phyloP scores from a whole-genome alignment of 2,888 invertebrate species.

The Parnassius glacialis region DNA sequence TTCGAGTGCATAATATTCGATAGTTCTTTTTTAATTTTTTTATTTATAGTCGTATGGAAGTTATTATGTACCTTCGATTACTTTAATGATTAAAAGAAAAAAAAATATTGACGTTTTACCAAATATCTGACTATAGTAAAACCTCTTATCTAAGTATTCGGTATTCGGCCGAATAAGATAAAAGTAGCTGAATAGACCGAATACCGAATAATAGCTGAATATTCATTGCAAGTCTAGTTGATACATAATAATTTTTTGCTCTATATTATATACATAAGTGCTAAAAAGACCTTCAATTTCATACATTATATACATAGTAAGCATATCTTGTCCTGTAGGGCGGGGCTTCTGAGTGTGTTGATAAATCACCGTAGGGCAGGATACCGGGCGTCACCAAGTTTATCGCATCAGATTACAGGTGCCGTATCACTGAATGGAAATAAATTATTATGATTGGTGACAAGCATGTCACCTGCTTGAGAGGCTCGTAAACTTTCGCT shows the following conservation, averaged over 20 bases:
- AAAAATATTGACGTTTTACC: no score
- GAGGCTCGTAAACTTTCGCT: slow-evolving; percentile 36
- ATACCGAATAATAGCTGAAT: no score
- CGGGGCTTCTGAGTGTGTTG: slow-evolving; percentile 38
- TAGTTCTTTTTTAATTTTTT: no score
- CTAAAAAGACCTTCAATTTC: slow-evolving; percentile 25
- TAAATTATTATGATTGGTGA: slow-evolving; percentile 59
- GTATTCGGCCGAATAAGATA: no score
- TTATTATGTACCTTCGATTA: no score
- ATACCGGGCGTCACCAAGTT: slow-evolving; percentile 35
- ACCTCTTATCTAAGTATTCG: no score
- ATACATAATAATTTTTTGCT: slow-evolving; percentile 8
- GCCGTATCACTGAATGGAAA: slow-evolving; percentile 54
- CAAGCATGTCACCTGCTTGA: slow-evolving; percentile 35
- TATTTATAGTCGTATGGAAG: no score
- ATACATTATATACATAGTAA: slow-evolving; percentile 31
- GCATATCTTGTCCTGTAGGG: slow-evolving; percentile 35
- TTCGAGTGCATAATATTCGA: no score
- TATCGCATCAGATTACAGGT: slow-evolving; percentile 40
- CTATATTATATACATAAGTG: slow-evolving; percentile 12
- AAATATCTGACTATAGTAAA: no score
- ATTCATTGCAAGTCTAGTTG: no score
- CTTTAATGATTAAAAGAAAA: no score
- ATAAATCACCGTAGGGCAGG: slow-evolving; percentile 41
- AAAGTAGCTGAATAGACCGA: no score